phyloP scores from a whole-genome alignment of 2,797 vertebrate species.

The Micropoecilia bifurca region DNA sequence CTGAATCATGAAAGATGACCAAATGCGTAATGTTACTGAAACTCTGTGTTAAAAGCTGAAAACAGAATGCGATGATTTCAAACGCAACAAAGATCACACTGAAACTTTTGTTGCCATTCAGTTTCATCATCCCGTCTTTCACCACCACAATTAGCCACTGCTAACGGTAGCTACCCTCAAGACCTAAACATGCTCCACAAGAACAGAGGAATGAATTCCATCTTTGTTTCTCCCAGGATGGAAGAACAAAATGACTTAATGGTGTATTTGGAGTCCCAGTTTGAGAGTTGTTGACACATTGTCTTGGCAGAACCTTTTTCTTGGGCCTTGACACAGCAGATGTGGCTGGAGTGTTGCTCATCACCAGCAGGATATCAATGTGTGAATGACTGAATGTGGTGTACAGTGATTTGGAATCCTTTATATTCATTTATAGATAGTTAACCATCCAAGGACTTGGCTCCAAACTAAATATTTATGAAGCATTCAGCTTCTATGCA shows the following conservation, averaged over 20 bases:
- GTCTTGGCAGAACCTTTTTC: not conserved
- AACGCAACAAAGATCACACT: not conserved
- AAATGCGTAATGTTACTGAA: not conserved
- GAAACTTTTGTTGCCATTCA: not conserved
- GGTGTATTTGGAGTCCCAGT: not conserved
- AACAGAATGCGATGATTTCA: not conserved
- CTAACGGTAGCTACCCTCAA: not conserved
- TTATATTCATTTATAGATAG: not conserved
- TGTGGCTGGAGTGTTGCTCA: not conserved
- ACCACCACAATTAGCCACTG: not conserved
- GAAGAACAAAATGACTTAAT: not conserved
- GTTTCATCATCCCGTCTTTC: not conserved
- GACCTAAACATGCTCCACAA: not conserved
- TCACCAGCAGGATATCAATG: not conserved
- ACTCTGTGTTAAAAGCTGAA: not conserved
- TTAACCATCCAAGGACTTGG: not conserved
- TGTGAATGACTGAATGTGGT: not conserved
- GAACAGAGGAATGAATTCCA: not conserved
- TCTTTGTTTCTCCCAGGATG: not conserved
- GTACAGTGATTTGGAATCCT: not conserved
- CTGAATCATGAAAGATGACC: not conserved
- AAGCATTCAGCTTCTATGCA: no score
- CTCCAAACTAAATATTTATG: not conserved
- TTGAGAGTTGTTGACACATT: not conserved
- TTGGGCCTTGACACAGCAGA: not conserved